phyloP scores from a whole-genome alignment of 1,140 invertebrate species.

The Trachymyrmex cornetzi region DNA sequence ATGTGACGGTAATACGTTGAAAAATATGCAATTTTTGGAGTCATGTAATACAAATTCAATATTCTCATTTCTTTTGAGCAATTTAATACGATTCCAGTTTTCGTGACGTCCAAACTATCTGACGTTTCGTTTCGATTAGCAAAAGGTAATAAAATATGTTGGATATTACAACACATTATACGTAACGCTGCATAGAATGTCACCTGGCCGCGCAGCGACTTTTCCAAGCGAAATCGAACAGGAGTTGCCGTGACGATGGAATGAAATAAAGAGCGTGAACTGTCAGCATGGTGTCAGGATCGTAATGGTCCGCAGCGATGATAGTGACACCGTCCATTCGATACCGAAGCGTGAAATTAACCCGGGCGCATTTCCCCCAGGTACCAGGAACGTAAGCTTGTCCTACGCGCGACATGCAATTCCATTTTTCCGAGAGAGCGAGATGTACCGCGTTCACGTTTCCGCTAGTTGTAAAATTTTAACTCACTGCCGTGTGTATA shows the following conservation, averaged over 20 bases:
- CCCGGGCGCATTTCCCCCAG: conserved; percentile 73
- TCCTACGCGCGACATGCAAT: conserved; percentile 65
- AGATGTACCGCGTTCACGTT: conserved; percentile 33
- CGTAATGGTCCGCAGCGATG: conserved; percentile 65
- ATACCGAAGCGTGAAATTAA: conserved; percentile 78
- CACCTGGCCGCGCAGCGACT: neutral
- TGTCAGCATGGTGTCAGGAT: conserved; percentile 61
- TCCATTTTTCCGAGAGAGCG: conserved; percentile 62
- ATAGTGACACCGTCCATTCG: conserved; percentile 47
- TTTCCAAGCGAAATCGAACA: conserved; percentile 3
- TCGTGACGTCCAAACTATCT: neutral
- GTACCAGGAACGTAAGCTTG: conserved; percentile 68
- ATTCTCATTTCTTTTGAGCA: neutral
- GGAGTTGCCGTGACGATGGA: conserved; percentile 22
- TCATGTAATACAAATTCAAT: neutral
- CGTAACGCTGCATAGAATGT: conserved; percentile 7
- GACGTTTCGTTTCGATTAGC: neutral
- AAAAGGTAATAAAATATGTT: conserved; percentile 18
- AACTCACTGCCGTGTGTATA: conserved; percentile 31
- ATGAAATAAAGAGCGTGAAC: conserved; percentile 69
- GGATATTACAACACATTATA: conserved; percentile 3
- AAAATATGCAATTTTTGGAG: neutral
- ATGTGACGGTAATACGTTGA: neutral
- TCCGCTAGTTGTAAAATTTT: conserved; percentile 51
- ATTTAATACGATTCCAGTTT: neutral